Evolutionary conservation across 2,113 vertebrate species (phyloP), one percentile per base, ranked within the genome.

Genomic region (Chionis minor): DNA sequence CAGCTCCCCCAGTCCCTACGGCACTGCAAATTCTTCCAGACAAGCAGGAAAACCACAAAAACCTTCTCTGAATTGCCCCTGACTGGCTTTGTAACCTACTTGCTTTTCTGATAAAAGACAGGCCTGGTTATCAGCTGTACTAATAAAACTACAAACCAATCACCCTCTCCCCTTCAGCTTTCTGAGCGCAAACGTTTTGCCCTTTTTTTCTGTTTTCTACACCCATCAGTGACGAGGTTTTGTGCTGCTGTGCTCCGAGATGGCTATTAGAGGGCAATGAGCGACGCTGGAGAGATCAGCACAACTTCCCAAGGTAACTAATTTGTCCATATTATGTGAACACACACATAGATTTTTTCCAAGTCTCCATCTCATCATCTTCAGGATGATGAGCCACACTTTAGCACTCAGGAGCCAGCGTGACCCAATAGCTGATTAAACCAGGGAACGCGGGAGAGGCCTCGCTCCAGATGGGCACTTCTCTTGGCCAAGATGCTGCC

Each of bases 21-120:
- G 59, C 55, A 33, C 32, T 0, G 32, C 79, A 58, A 47, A 75
- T 47, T 14, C 71, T 49, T 55, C 75, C 6, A 11, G 80, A 70
- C 59, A 4, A 45, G 94, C 81, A 90, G 72, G 42, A 82, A 93
- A 94, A 54, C 91, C 86, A 63, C 89, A 55, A 51, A 86, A 81
- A 3, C n/a, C 81, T 61, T 33, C 77, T 65, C 77, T 15, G 49
- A 10, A 14, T 71, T 62, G 30, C 8, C 82, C 91, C 88, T 38
- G 38, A 1, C 71, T n/a, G 65, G 38, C 86, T 49, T 27, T 4
- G 56, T 4, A 38, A 30, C 54, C 55, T 4, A 4, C 35, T 70
- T 28, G 42, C 86, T 58, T 49, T n/a, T 54, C 74, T 10, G 56
- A 20, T 44, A 17, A 19, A 54, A 33, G 45, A 16, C 62, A 61